Evolutionary conservation across 2,888 invertebrate genomes (phyloP), one percentile per base, ranked within the genome.

Genomic region (Morpho helenor): DNA sequence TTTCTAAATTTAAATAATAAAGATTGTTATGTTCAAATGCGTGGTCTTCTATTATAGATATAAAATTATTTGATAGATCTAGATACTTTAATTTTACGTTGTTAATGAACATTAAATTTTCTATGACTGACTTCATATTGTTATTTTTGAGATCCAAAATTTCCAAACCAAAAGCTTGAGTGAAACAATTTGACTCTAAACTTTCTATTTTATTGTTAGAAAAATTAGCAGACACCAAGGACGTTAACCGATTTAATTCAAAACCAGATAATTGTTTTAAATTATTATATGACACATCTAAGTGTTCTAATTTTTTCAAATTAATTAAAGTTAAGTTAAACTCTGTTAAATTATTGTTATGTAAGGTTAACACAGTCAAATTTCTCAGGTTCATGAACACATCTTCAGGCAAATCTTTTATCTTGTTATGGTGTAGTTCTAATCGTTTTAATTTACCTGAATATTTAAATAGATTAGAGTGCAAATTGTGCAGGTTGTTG

Each of bases 181-280:
- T 77, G 53, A 88, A 87, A 62, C 81, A 80, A 61, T 80, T 79
- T 0, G 74, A 71, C 45, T 87, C 84, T 2, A 89, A 55, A 3
- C 51, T 60, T 66, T 74, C 71, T 9, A 89, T 76, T 1, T 52
- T 59, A 65, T 88, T 89, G 62, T 82, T 66, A 0, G 87, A 85
- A 44, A 80, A 68, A 57, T 88, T 87, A 2, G 86, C 57, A 8
- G 63, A 46, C 57, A 74, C 63, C n/a, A 89, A 65, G n/a, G 70
- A 65, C 9, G 64, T 64, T 7, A 87, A 64, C 31, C 77, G 72
- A 60, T 79, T 82, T 0, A 76, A 66, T 71, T 88, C 84, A 53
- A 74, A 80, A 0, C 79, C 80, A 0, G 69, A 69, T 54, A 88
- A 48, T 48, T 68, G 74, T 6, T 55, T 65, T 16, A 89, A 59